Percentiles rank a stretch among this genome's conserved stretches.
phyloP scores from a whole-genome alignment of 2,888 invertebrate genomes.

The Bellardia pandia region DNA sequence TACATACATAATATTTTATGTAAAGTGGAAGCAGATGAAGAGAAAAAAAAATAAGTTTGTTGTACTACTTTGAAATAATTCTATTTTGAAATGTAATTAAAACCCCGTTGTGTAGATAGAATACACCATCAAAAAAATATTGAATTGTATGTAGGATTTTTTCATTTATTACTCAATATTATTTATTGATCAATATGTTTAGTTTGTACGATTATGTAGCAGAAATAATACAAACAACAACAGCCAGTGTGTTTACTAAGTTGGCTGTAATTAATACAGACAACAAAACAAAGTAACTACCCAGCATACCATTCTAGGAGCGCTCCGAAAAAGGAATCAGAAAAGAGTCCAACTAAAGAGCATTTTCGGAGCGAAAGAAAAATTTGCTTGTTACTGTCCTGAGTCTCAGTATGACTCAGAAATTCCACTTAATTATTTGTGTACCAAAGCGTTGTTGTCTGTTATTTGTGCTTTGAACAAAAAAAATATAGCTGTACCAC shows the following conservation, averaged over 20 bases:
- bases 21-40: neutral
- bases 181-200: slow-evolving; percentile 41
- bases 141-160: slow-evolving; percentile 28
- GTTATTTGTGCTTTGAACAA: too few relatives aligned
- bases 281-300: slow-evolving; percentile 23
- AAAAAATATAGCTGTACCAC: too few relatives aligned
- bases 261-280: slow-evolving; percentile 27
- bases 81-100: slow-evolving; percentile 56
- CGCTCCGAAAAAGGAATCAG: too few relatives aligned
- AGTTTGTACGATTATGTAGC: neutral
- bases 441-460: too few relatives aligned
- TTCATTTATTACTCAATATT: slow-evolving; percentile 33
- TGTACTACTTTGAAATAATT: slow-evolving; percentile 44
- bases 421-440: too few relatives aligned
- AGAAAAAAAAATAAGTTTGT: neutral
- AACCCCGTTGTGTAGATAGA: slow-evolving; percentile 50
- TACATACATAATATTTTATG: neutral
- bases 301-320: too few relatives aligned
- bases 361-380: too few relatives aligned
- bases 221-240: slow-evolving; percentile 27
- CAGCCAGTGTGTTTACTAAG: slow-evolving; percentile 26
- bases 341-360: too few relatives aligned
- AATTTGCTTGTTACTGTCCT: too few relatives aligned
- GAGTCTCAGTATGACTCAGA: too few relatives aligned
- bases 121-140: slow-evolving; percentile 19